A percentile compares a stretch with the other conserved stretches of the same genome.
phyloP scores from a whole-genome alignment of 2,797 vertebrate species.

The Cyprinodon diabolis region DNA sequence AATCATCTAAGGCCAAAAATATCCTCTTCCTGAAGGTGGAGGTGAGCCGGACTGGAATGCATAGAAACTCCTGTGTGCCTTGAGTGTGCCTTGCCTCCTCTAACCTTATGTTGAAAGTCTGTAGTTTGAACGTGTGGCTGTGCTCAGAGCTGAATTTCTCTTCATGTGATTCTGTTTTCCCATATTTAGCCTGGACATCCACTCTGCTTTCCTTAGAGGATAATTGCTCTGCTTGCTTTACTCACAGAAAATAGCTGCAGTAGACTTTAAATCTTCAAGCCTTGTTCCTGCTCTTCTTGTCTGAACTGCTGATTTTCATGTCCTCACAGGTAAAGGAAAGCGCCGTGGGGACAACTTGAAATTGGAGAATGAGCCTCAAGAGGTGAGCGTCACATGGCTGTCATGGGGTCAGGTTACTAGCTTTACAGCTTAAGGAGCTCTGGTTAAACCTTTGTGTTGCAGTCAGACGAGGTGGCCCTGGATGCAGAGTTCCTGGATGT shows the following conservation, averaged over 20 bases:
- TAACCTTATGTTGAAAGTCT: slow-evolving; percentile 62
- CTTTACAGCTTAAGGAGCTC: neutral
- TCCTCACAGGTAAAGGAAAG: slow-evolving; percentile 90
- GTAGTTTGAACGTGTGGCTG: slow-evolving; percentile 47
- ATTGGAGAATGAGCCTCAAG: slow-evolving; percentile 96
- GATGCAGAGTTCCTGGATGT: slow-evolving; percentile 98
- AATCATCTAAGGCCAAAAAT: slow-evolving; percentile 86
- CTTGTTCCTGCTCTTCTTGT: neutral
- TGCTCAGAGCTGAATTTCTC: slow-evolving; percentile 38
- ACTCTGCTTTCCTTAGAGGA: slow-evolving; percentile 39
- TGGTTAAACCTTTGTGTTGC: slow-evolving; percentile 13
- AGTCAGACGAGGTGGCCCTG: slow-evolving; percentile 95
- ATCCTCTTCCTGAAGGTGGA: slow-evolving; percentile 84
- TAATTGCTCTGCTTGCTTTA: slow-evolving; percentile 46
- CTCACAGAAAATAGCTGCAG: slow-evolving; percentile 15
- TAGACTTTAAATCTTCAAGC: neutral
- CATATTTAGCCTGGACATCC: slow-evolving; percentile 32
- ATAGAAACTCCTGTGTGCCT: slow-evolving; percentile 65
- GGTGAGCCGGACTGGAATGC: slow-evolving; percentile 79
- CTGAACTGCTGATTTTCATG: slow-evolving; percentile 21
- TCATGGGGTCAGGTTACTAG: slow-evolving; percentile 42
- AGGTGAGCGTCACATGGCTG: slow-evolving; percentile 83
- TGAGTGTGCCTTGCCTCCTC: slow-evolving; percentile 50
- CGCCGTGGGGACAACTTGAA: slow-evolving; percentile 93
- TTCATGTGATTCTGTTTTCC: slow-evolving; percentile 8